Evolutionary conservation across 2,113 vertebrate genomes (phyloP), one percentile per base, ranked within the genome.

Genomic region (Psophia crepitans): DNA sequence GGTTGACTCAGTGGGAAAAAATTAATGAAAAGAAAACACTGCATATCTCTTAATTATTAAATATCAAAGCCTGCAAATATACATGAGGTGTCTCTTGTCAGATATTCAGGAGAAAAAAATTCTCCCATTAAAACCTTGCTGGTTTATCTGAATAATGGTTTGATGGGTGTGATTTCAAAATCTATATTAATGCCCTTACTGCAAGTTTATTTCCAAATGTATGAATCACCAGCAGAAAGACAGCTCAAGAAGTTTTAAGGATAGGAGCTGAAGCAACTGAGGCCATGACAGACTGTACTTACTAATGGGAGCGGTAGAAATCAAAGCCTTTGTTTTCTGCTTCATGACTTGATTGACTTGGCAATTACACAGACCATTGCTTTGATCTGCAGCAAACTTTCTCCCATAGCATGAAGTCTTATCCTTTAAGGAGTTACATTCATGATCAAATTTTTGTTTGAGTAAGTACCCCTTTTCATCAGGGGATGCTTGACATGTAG

Each of bases 341-440:
- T 65, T 80, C 70, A 30, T 76, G 71, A 49, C n/a, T 93, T 95
- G 85, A 85, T 89, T 97, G 96, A 98, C 97, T 97, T 95, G 26
- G 37, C 77, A 93, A 77, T 93, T 89, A 91, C 75, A 83, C 56
- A 75, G 87, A 51, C 79, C 75, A 71, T 85, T 85, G 69, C 90
- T 77, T 64, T 74, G 69, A 61, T 61, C 27, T 57, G 46, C 41
- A 32, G 51, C 51, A 70, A 78, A 88, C 51, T 81, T 79, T 94
- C 74, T 90, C 37, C 54, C 78, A 61, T 61, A 79, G 57, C 26
- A 64, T 48, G 70, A 69, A 85, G 63, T 58, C 65, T 86, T 90
- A 81, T 63, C 95, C 76, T 96, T 94, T 63, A 85, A 86, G 71
- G 56, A 94, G 48, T 89, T 87, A 97, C 3, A 1, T 33, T 95